Evolutionary conservation across 2,113 vertebrate genomes (phyloP).

Genomic region (Neodontobutis hainanensis): DNA sequence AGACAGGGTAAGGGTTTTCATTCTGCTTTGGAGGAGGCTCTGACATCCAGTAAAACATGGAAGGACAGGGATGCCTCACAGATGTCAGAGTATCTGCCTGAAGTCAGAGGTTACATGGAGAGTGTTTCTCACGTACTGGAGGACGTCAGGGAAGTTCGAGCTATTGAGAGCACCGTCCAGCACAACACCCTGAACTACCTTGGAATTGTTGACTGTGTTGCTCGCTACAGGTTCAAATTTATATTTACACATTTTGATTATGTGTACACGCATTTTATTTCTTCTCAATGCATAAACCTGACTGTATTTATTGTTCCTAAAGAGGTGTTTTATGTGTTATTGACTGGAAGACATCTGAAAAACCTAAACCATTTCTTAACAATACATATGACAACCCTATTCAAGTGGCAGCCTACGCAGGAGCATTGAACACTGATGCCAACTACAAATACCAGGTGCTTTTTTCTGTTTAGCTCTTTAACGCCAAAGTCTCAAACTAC

Average conservation of each 20-base stretch:
- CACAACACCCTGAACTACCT: constrained; percentile 84
- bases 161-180: constrained; percentile 88
- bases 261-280: too few species aligned
- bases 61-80: constrained; percentile 43
- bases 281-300: background rate
- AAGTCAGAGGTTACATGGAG: constrained; percentile 80
- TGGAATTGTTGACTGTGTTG: constrained; percentile 93
- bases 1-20: constrained; percentile 89
- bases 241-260: background rate
- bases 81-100: constrained; percentile 16
- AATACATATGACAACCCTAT: constrained; percentile 94
- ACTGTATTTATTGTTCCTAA: constrained; percentile 15
- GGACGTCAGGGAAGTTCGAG: constrained; percentile 83
- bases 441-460: constrained; percentile 94
- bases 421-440: constrained; percentile 88
- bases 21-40: constrained; percentile 81
- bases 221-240: constrained; percentile 87
- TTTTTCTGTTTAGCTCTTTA: background rate
- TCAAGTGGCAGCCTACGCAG: constrained; percentile 92
- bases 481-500: background rate
- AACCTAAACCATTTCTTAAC: constrained; percentile 85
- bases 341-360: constrained; percentile 98
- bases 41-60: constrained; percentile 60
- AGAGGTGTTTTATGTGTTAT: constrained; percentile 91
- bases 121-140: constrained; percentile 85